Evolutionary conservation across 2,888 invertebrate genomes (phyloP), one percentile per base, ranked within the genome.

Genomic region (Cryptophagus acutangulus): DNA sequence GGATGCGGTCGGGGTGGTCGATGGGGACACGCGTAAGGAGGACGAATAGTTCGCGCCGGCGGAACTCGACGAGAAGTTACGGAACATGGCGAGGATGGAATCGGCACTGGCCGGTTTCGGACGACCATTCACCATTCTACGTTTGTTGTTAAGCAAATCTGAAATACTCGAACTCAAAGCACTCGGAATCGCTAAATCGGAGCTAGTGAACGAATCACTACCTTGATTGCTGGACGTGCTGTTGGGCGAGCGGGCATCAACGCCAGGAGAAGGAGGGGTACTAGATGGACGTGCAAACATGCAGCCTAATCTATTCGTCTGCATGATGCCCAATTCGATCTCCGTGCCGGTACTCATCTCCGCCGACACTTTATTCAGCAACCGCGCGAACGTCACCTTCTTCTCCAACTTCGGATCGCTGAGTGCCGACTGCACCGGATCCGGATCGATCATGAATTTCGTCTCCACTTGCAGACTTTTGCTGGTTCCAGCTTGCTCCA

Each of bases 261-360:
- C 76, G 42, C 76, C 79, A 2, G 82, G 82, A 12, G 82, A 83
- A 2, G 81, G 82, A 3, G 84, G 84, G 20, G 74, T 74, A 53
- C 71, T 74, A 13, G 73, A 66, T 38, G 71, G 62, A 48, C 70
- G 54, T 49, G 71, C 67, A 52, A 70, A 67, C 36, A 67, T 66
- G 46, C 68, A 67, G 31, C 65, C 64, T 34, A 69, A 48, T 39
- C 58, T 57, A 39, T 63, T 65, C 28, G 62, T 58, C 43, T 65
- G 67, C 66, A 69, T 65, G n/a, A 69, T 67, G 31, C 69, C 68
- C 48, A 68, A 73, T 61, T 82, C 82, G 41, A 82, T 74, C 45
- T 84, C 84, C 1, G 84, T 83, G 40, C 83, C 81, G 1, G 82
- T 82, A 58, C 81, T 84, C 79, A 85, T 84, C 71, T 85, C 86